phyloP scores from a whole-genome alignment of 2,797 vertebrate species.

The Typhlichthys eigenmanni region DNA sequence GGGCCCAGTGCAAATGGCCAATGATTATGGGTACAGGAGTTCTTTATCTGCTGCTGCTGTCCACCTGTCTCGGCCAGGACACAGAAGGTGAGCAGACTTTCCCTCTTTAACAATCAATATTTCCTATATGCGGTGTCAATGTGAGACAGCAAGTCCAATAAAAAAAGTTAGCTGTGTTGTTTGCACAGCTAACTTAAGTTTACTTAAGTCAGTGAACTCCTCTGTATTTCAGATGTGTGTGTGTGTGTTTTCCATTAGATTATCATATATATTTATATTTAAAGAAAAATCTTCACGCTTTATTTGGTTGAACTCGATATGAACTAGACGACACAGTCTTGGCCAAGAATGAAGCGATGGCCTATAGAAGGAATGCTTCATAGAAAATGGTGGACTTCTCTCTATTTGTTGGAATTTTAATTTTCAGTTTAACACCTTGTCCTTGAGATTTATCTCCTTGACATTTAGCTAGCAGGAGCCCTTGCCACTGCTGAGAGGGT shows the following conservation, averaged over 20 bases:
- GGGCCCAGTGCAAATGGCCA: conserved; percentile 66
- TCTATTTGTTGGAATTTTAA: conserved; percentile 66
- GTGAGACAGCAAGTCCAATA: background rate
- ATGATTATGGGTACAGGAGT: conserved; percentile 64
- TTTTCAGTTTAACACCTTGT: conserved; percentile 56
- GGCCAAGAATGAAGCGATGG: no score
- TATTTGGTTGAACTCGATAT: background rate
- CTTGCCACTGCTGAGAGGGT: conserved; percentile 33
- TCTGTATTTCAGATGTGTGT: background rate
- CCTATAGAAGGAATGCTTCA: conserved; percentile 23
- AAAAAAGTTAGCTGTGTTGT: background rate
- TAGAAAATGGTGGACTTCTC: conserved; percentile 51
- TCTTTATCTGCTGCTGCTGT: conserved; percentile 69
- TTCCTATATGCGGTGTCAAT: background rate
- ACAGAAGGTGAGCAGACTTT: conserved; percentile 70
- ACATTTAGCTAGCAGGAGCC: conserved; percentile 55
- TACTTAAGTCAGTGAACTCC: background rate
- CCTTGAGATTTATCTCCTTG: conserved; percentile 63
- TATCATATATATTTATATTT: no score
- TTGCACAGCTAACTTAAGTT: background rate
- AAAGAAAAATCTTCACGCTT: background rate
- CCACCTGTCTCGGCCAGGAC: conserved; percentile 71
- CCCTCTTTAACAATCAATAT: background rate
- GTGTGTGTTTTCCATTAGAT: background rate
- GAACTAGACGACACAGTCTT: no score